Evolutionary conservation across 2,797 vertebrate species (phyloP).

Genomic region (Acanthiza pusilla): DNA sequence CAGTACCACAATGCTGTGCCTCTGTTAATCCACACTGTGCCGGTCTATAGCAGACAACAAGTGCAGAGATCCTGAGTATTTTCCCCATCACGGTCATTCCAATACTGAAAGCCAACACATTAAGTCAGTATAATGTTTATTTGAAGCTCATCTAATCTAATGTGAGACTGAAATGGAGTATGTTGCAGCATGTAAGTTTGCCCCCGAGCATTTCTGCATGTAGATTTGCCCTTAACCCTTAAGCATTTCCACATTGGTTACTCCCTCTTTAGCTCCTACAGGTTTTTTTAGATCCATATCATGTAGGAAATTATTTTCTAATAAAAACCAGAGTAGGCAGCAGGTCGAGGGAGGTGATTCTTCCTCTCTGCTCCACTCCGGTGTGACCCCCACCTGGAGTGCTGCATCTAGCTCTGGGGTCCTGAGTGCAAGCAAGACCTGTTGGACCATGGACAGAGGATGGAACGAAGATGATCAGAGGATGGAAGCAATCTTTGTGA

Average conservation of each 20-base stretch:
- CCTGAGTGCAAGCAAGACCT: not conserved
- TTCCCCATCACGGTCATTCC: not conserved
- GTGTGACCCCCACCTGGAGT: not conserved
- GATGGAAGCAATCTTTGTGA: not conserved
- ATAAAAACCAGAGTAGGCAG: not conserved
- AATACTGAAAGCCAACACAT: not conserved
- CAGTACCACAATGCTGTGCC: not conserved
- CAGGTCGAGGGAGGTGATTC: not conserved
- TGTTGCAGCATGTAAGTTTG: not conserved
- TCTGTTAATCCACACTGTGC: not conserved
- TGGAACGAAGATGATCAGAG: not conserved
- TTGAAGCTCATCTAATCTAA: not conserved
- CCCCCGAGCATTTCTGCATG: not conserved
- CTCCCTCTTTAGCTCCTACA: not conserved
- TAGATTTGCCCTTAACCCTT: not conserved
- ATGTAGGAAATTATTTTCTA: not conserved
- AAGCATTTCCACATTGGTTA: not conserved
- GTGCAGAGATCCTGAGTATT: not conserved
- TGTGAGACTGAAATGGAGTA: not conserved
- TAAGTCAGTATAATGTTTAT: not conserved
- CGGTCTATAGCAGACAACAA: not conserved
- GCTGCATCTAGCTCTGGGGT: not conserved
- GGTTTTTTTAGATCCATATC: not conserved
- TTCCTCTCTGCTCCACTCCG: not conserved
- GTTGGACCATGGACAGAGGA: fast-evolving